These are phyloP conservation scores for Pelobates fuscus DNA, from an alignment of 2,113 vertebrate species.

Conservation along the genomic window DNA sequence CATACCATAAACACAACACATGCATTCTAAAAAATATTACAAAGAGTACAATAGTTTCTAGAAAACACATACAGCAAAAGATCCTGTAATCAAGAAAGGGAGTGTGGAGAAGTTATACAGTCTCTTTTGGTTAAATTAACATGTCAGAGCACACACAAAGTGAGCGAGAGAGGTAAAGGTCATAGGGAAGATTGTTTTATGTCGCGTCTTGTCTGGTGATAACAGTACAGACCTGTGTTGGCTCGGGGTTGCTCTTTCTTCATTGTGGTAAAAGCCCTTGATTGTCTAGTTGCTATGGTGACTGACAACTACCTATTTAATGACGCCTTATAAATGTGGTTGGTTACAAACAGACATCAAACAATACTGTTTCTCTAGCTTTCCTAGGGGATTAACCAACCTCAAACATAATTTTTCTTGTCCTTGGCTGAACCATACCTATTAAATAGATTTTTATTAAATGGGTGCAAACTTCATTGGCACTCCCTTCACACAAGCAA, in stretches of 20 bases:
- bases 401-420: background rate
- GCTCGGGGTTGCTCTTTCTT: background rate
- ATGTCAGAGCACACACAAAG: no score
- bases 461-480: no score
- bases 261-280: background rate
- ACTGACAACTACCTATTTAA: conserved; percentile 1
- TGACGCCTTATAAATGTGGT: background rate
- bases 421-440: background rate
- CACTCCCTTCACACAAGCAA: no score
- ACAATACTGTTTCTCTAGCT: background rate
- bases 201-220: background rate
- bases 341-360: background rate
- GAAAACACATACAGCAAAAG: no score
- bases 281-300: background rate
- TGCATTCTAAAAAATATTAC: no score
- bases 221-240: background rate
- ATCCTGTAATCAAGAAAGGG: no score
- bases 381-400: background rate
- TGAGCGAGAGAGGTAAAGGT: no score
- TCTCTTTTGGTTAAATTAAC: no score
- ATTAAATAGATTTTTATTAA: background rate
- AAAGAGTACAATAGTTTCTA: no score
- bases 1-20: no score
- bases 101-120: no score
- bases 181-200: no score